A percentile compares a stretch with the other conserved stretches of the same genome.
Conservation (phyloP, 2,113 vertebrate species). For the Heterotilapia buettikoferi region DNA sequence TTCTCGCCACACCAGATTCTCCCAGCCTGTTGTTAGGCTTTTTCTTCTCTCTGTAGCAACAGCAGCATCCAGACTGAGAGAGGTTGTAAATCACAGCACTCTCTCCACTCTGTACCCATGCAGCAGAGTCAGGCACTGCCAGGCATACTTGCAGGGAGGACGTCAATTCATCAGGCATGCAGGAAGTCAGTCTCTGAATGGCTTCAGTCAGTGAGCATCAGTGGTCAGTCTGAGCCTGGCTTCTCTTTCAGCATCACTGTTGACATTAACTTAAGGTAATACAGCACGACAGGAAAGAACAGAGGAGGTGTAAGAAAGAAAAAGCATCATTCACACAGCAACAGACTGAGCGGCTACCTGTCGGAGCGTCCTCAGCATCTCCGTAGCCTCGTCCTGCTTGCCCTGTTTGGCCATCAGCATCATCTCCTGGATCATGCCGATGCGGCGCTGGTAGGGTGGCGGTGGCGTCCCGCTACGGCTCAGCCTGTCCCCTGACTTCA, state of each 20-base stretch:
- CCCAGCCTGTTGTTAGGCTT: background rate
- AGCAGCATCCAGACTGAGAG: background rate
- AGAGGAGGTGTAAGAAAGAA: background rate
- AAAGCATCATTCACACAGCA: background rate
- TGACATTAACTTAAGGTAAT: background rate
- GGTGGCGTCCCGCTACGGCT: constrained; percentile 73
- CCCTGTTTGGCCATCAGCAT: constrained; percentile 89
- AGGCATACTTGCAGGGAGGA: background rate
- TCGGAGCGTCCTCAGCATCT: constrained; percentile 89
- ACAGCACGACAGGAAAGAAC: background rate
- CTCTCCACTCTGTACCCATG: background rate
- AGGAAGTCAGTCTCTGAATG: background rate
- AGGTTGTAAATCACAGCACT: background rate
- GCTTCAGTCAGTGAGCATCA: background rate
- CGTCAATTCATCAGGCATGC: background rate
- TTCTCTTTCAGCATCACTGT: background rate
- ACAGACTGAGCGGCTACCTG: constrained; percentile 74
- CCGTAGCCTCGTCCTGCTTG: constrained; percentile 86
- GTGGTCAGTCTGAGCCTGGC: background rate
- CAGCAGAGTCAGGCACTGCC: background rate
- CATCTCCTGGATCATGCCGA: constrained; percentile 95
- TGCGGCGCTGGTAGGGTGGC: constrained; percentile 89
- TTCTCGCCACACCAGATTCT: background rate
- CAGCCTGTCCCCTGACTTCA: constrained; percentile 84
- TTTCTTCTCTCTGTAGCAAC: background rate